phyloP scores from a whole-genome alignment of 2,113 vertebrate species.

The Oncorhynchus clarkii region DNA sequence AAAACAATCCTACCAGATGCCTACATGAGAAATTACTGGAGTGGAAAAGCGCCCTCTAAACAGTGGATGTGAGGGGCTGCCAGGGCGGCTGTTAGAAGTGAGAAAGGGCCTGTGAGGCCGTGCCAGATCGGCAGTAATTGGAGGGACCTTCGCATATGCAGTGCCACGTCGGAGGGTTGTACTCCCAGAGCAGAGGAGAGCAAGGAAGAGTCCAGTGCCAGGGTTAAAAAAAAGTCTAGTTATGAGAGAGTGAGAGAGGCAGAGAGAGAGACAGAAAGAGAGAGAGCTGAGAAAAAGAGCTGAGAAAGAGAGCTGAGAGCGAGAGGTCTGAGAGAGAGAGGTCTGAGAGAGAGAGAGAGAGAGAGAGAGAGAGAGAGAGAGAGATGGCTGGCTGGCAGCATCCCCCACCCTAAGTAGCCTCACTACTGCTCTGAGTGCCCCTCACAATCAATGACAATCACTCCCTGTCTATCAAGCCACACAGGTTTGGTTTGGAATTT shows the following conservation, averaged over 20 bases:
- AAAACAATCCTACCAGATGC: neutral
- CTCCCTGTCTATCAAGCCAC: too few relatives aligned
- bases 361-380: neutral
- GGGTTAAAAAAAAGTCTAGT: neutral
- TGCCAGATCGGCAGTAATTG: conserved; percentile 36
- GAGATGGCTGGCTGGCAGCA: neutral
- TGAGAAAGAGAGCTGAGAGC: neutral
- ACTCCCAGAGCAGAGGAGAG: neutral
- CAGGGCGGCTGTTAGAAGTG: neutral
- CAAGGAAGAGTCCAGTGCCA: neutral
- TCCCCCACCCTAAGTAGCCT: neutral
- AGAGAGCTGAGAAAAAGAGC: neutral
- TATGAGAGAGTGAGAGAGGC: neutral
- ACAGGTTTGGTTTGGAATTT: too few relatives aligned
- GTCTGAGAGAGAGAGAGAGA: neutral
- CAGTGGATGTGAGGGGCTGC: conserved; percentile 4
- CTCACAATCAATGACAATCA: neutral
- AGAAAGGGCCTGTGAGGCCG: conserved; percentile 6
- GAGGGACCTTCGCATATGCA: conserved; percentile 19
- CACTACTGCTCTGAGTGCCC: neutral
- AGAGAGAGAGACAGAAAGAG: too few relatives aligned
- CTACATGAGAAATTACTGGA: conserved; percentile 26
- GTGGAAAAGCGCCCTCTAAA: conserved; percentile 17
- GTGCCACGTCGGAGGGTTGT: neutral
- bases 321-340: neutral